Conservation (phyloP, 2,113 vertebrate species). For the Gambusia holbrooki region DNA sequence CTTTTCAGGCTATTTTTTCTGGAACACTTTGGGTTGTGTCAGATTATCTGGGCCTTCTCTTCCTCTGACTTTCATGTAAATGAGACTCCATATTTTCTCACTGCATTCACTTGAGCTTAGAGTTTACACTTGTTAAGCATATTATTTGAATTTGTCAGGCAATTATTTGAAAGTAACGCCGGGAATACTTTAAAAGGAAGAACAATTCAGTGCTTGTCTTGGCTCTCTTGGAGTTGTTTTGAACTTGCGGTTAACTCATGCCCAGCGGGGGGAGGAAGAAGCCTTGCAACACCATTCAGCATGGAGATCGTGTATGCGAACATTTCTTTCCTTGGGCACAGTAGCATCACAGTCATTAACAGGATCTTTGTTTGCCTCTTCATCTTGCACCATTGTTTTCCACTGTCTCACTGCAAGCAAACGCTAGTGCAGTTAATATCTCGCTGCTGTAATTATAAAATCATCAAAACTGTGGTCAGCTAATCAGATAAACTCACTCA, state of each 20-base stretch:
- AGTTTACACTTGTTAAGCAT: constrained; percentile 5
- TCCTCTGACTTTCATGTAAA: not conserved
- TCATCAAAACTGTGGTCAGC: not conserved
- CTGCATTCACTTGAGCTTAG: not conserved
- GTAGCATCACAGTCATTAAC: constrained; percentile 1
- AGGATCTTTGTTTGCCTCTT: constrained; percentile 10
- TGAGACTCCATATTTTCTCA: not conserved
- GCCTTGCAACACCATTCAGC: constrained; percentile 30
- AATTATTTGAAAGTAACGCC: constrained; percentile 34
- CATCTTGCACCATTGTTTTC: not conserved
- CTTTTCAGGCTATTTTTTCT: not conserved
- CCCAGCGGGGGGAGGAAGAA: constrained; percentile 26
- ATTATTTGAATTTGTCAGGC: not conserved
- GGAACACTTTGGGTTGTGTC: not conserved
- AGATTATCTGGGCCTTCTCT: constrained; percentile 3
- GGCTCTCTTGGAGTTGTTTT: constrained; percentile 49
- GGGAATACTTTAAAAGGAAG: constrained; percentile 55
- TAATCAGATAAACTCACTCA: not conserved
- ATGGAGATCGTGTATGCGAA: constrained; percentile 48
- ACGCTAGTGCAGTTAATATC: not conserved
- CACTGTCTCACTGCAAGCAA: not conserved
- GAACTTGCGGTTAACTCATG: constrained; percentile 34
- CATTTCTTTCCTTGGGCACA: constrained; percentile 38
- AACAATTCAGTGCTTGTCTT: constrained; percentile 63
- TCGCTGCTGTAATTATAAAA: constrained; percentile 7